Conservation (phyloP, 2,113 vertebrate genomes). For the Raphicerus campestris region DNA sequence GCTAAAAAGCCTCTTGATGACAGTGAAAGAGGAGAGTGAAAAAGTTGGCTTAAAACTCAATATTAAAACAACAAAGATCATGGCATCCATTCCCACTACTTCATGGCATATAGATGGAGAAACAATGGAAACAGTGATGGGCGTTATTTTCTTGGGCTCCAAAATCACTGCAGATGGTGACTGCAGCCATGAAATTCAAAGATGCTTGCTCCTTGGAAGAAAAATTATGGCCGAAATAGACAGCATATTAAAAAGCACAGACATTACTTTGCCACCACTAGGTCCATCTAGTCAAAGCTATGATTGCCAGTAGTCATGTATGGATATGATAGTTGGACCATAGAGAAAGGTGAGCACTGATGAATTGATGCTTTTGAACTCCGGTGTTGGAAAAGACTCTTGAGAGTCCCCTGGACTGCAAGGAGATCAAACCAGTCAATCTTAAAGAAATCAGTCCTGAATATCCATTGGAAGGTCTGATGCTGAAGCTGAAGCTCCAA, state of each 20-base stretch:
- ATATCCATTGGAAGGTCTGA: background rate
- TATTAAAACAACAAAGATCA: background rate
- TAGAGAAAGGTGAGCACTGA: background rate
- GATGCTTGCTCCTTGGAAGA: background rate
- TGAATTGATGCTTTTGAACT: background rate
- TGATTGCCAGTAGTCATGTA: background rate
- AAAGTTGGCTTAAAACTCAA: background rate
- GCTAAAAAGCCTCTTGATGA: background rate
- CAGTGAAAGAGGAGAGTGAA: background rate
- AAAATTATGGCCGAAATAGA: background rate
- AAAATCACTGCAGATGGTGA: background rate
- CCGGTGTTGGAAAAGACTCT: background rate
- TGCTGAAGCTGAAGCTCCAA: background rate
- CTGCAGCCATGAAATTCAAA: background rate
- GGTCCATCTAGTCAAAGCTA: accelerated
- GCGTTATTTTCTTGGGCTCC: background rate
- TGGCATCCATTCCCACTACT: background rate
- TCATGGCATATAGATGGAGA: background rate
- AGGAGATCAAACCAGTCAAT: background rate
- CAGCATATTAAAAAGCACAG: background rate
- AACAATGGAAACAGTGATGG: background rate
- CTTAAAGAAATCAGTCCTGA: background rate
- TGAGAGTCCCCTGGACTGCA: background rate
- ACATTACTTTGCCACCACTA: background rate
- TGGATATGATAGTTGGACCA: background rate